Conservation (phyloP, 2,113 vertebrate genomes). For the Catharus fuscescens region DNA sequence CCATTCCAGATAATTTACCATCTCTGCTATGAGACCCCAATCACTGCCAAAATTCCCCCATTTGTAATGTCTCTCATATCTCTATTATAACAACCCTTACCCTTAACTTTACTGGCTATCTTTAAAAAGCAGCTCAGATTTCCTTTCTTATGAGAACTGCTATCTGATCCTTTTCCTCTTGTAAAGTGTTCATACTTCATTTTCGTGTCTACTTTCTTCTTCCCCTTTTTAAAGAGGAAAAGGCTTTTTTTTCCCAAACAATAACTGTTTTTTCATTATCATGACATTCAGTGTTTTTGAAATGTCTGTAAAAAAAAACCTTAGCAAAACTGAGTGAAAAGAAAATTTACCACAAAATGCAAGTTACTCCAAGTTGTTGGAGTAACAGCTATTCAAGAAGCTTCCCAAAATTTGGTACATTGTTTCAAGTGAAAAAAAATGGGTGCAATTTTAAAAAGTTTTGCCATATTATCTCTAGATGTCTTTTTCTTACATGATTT, state of each 20-base stretch:
- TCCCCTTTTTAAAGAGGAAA: neutral
- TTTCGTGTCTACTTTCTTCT: neutral
- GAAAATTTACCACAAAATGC: neutral
- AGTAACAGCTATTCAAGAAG: neutral
- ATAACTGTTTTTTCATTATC: neutral
- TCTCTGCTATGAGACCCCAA: neutral
- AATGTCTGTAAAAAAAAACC: neutral
- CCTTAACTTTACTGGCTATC: conserved; percentile 32
- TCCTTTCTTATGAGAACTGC: conserved; percentile 31
- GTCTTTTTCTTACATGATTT: neutral
- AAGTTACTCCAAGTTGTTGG: neutral
- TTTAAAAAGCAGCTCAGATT: conserved; percentile 38
- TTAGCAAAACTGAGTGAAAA: neutral
- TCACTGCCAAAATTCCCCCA: neutral
- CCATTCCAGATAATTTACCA: neutral
- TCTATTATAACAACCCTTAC: conserved; percentile 12
- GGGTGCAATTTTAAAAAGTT: fast-evolving
- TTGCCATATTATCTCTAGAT: neutral
- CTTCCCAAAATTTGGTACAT: neutral
- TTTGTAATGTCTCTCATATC: neutral
- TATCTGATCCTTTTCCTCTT: conserved; percentile 24
- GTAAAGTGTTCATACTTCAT: conserved; percentile 16
- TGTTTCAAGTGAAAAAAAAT: neutral
- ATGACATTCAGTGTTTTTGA: neutral
- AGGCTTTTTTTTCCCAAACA: neutral